Evolutionary conservation across 2,113 vertebrate genomes (phyloP), one percentile per base, ranked within the genome.

Genomic region (Scomber colias): DNA sequence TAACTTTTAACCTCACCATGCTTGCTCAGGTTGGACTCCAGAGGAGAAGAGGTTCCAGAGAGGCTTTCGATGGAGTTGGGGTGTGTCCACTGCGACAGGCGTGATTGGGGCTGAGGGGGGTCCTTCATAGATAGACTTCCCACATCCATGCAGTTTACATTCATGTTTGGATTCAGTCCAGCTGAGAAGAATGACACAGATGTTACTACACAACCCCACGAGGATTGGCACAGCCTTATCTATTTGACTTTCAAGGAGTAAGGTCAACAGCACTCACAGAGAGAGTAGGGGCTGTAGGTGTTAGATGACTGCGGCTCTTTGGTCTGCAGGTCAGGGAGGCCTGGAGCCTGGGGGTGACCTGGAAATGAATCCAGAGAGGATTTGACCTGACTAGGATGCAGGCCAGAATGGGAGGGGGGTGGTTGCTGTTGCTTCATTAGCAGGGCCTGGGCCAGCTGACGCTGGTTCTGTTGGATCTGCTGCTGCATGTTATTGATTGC

Each of bases 401-500:
- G 95, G 94, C 96, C 95, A 35, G 97, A 94, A 93, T 97, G 97
- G 67, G 94, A 91, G 35, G 90, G 84, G 44, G 96, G 95, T 2
- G 94, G 95, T 83, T 93, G 92, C 75, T 92, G 93, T 82, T 93
- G 97, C 95, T 99, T 99, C 95, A 96, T 96, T 63, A 98, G 96
- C 95, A 99, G 95, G 88, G 97, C 97, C 96, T 99, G 97, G 95
- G 98, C 97, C 96, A 99, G 97, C 97, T 99, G 98, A 91, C 98
- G 96, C 96, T 99, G 98, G 95, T 99, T 97, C 94, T 99, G 98
- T 95, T 99, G 98, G 95, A 99, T 99, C 96, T 99, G 98, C 95
- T 99, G 98, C 96, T 99, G 98, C 97, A 99, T 99, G 96, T 98
- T 99, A 95, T 97, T 98, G 98, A 99, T 99, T 98, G 97, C 99